phyloP scores from a whole-genome alignment of 2,113 vertebrate genomes.

The Xiphophorus couchianus region DNA sequence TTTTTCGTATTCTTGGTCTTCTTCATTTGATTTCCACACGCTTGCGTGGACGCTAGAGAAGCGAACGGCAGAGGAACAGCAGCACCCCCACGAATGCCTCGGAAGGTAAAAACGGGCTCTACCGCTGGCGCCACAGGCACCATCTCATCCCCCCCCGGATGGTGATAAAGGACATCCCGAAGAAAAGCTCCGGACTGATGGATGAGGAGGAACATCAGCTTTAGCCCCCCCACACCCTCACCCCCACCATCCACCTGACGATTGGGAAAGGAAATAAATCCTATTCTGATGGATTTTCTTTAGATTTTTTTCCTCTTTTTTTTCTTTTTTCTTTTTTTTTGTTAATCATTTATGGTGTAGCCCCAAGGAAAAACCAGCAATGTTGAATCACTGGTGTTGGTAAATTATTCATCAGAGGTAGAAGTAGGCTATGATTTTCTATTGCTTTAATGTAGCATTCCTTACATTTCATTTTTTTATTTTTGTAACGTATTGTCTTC shows the following conservation, averaged over 20 bases:
- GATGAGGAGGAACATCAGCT: slow-evolving; percentile 53
- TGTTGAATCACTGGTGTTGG: slow-evolving; percentile 69
- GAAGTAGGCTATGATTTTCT: slow-evolving; percentile 59
- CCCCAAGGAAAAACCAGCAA: slow-evolving; percentile 65
- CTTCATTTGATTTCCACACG: slow-evolving; percentile 25
- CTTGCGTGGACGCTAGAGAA: slow-evolving; percentile 38
- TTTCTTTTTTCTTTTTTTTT: not conserved
- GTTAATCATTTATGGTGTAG: slow-evolving; percentile 59
- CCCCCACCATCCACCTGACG: slow-evolving; percentile 27
- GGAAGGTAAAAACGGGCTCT: slow-evolving; percentile 60
- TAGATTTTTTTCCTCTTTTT: too few species aligned
- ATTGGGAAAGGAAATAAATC: slow-evolving; percentile 54
- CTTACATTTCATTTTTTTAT: slow-evolving; percentile 1
- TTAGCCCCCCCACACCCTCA: slow-evolving; percentile 28
- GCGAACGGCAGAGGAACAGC: slow-evolving; percentile 30
- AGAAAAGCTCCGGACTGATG: slow-evolving; percentile 38
- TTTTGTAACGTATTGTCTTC: slow-evolving; percentile 26
- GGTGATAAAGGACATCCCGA: slow-evolving; percentile 48
- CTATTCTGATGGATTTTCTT: slow-evolving; percentile 37
- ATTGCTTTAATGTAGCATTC: slow-evolving; percentile 66
- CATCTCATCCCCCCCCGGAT: slow-evolving; percentile 39
- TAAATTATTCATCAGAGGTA: slow-evolving; percentile 67
- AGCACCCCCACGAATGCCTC: slow-evolving; percentile 64
- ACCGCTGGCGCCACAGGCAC: slow-evolving; percentile 53
- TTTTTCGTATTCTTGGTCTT: not conserved